Evolutionary conservation across 2,113 vertebrate species (phyloP), one percentile per base, ranked within the genome.

Genomic region (Poeciliopsis occidentalis): DNA sequence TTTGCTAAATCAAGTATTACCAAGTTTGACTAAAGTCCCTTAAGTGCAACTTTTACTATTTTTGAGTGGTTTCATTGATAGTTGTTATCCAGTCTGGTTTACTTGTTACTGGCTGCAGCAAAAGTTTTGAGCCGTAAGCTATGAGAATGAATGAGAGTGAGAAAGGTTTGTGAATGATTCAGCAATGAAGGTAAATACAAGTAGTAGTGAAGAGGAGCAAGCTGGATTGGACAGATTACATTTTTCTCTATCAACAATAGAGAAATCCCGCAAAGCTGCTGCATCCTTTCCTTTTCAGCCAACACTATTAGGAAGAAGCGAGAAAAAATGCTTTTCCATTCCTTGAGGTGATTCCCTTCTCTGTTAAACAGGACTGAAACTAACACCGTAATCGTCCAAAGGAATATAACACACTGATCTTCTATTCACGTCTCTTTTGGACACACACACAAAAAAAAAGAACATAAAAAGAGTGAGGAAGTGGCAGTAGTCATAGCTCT

Each of bases 261-360:
- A 31, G 30, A 31, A 31, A 15, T 12, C 39, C 13, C 4, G 4
- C 39, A 41, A 41, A 41, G 39, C 39, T 41, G 39, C 39, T 15
- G 39, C 13, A 15, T 41, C 39, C 39, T 41, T 13, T 54, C 47
- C 17, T 54, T 54, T 19, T 54, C 22, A 22, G 15, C 47, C 15
- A 54, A 54, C 47, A 54, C 47, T 8, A 22, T 54, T 54, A 19
- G 4, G 47, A 54, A 54, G 15, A 54, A 41, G 39, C 3, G 15
- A 41, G 39, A 41, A 41, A 41, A 54, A 22, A 19, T 37, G 11
- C 34, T 11, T 37, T 31, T 0, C 62, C 60, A 62, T 73, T 34
- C 57, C 65, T 69, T 72, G 73, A 26, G 66, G 81, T 75, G 60
- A n/a, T 84, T 83, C 76, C 27, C 75, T 75, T 67, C 65, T 74